phyloP scores from a whole-genome alignment of 2,113 vertebrate species.

The Grus americana region DNA sequence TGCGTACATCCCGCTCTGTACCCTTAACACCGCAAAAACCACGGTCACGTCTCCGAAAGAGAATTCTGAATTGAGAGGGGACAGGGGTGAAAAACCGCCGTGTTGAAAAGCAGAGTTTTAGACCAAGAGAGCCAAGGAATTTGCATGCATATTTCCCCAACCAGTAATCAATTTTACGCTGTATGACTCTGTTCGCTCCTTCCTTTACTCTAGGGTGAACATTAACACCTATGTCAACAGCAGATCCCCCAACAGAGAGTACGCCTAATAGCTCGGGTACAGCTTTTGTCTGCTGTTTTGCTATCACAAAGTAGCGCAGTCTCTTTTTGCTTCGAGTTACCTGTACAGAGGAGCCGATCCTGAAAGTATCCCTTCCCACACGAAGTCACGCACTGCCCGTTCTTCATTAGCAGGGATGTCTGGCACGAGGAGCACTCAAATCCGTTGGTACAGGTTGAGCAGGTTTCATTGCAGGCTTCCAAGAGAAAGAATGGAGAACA shows the following conservation, averaged over 20 bases:
- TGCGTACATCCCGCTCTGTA: neutral
- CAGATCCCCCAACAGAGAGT: neutral
- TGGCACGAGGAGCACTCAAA: slow-evolving; percentile 79
- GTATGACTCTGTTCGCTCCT: neutral
- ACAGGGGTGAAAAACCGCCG: neutral
- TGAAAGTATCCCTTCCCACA: slow-evolving; percentile 77
- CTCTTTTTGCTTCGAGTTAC: slow-evolving; percentile 41
- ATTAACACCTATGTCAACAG: slow-evolving; percentile 26
- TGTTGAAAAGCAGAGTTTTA: neutral
- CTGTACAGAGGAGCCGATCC: slow-evolving; percentile 75
- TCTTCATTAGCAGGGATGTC: slow-evolving; percentile 68
- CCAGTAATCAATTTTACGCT: neutral
- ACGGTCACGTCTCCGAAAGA: neutral
- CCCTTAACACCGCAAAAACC: neutral
- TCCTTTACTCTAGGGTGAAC: neutral
- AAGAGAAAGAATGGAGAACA: neutral
- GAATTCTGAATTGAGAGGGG: neutral
- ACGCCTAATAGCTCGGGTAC: rapidly evolving
- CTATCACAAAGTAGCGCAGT: neutral
- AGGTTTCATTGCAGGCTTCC: slow-evolving; percentile 80
- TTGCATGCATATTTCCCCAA: neutral
- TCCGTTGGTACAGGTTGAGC: slow-evolving; percentile 72
- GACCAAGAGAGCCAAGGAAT: neutral
- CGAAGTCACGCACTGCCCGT: slow-evolving; percentile 73
- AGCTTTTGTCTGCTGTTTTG: neutral